Percentiles rank a stretch among this genome's conserved stretches.
phyloP scores from a whole-genome alignment of 2,888 invertebrate species.

The Crepidodera aurea region DNA sequence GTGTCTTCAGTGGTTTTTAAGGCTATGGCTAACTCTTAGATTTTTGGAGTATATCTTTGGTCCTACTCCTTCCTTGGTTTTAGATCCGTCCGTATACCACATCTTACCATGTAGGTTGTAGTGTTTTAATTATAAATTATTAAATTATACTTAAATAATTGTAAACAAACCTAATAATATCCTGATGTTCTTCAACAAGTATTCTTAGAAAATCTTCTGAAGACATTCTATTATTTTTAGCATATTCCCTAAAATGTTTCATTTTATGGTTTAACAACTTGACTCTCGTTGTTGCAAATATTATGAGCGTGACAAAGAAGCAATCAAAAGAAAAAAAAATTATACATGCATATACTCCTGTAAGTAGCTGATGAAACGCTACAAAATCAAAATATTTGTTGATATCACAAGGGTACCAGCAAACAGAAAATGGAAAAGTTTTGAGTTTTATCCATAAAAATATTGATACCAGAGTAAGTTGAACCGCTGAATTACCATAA shows the following conservation, averaged over 20 bases:
- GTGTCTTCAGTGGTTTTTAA: too few species aligned
- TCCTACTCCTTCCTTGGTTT: too few species aligned
- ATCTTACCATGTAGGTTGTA: too few species aligned
- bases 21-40: too few species aligned
- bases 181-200: constrained; percentile 2
- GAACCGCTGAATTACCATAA: background rate
- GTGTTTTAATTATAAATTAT: too few species aligned
- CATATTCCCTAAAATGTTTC: background rate
- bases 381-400: background rate
- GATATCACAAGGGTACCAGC: background rate
- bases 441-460: background rate
- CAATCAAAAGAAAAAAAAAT: background rate
- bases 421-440: background rate
- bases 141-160: too few species aligned
- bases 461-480: background rate
- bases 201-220: background rate
- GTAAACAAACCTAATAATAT: constrained; percentile 13
- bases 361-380: background rate
- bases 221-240: background rate
- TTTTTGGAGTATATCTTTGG: too few species aligned
- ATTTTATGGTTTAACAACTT: background rate
- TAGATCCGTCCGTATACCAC: too few species aligned
- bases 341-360: background rate
- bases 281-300: background rate
- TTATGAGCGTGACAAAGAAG: background rate